phyloP scores from a whole-genome alignment of 1,140 invertebrate genomes.

The Chelonus insularis region DNA sequence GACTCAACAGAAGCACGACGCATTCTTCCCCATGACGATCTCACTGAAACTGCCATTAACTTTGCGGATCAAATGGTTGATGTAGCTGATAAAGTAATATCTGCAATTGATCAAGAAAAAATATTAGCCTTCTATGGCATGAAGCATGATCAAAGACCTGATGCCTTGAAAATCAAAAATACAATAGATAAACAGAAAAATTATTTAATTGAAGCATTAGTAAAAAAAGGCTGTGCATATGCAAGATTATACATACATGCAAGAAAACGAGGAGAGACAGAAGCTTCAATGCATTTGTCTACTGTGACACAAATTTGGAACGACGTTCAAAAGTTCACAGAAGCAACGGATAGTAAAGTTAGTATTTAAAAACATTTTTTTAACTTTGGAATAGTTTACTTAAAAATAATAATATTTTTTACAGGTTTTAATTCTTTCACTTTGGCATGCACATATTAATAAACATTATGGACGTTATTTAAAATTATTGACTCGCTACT shows the following conservation, averaged over 20 bases:
- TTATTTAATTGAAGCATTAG: constrained; percentile 75
- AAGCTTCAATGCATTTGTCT: constrained; percentile 54
- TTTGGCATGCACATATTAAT: constrained; percentile 79
- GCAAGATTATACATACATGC: constrained; percentile 66
- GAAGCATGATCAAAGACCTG: constrained; percentile 75
- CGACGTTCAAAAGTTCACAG: constrained; percentile 77
- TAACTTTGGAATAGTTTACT: too few relatives aligned
- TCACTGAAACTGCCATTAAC: constrained; percentile 59
- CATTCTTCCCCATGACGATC: constrained; percentile 60
- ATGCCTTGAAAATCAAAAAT: constrained; percentile 79
- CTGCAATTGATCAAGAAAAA: constrained; percentile 73
- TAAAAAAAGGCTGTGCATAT: constrained; percentile 74
- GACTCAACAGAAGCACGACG: constrained; percentile 63
- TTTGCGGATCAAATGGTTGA: constrained; percentile 64
- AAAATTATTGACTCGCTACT: constrained; percentile 74
- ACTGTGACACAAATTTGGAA: constrained; percentile 68
- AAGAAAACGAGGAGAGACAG: constrained; percentile 40
- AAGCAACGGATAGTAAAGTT: constrained; percentile 78
- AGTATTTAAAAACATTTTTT: constrained; percentile 21
- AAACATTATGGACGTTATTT: constrained; percentile 79
- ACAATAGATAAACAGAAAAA: constrained; percentile 82
- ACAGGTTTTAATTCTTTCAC: constrained; percentile 72
- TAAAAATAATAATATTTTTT: too few relatives aligned
- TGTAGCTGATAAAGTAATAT: constrained; percentile 70
- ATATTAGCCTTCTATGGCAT: constrained; percentile 77